phyloP scores from a whole-genome alignment of 2,888 invertebrate species.

The Trissolcus japonicus region DNA sequence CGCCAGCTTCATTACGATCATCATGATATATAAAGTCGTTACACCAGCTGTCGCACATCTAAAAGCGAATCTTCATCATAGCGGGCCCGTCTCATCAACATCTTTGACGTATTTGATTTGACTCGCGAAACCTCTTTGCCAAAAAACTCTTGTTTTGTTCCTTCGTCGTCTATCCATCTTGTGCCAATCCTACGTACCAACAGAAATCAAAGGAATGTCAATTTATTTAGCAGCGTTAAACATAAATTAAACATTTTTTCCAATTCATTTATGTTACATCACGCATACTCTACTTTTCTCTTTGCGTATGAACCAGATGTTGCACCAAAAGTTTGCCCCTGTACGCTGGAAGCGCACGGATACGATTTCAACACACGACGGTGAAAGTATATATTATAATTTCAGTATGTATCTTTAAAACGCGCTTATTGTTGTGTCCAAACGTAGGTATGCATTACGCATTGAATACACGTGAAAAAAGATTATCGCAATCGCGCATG shows the following conservation, averaged over 20 bases:
- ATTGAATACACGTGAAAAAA: conserved; percentile 41
- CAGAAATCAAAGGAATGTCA: too few species aligned
- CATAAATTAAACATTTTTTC: too few species aligned
- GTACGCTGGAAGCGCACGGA: conserved; percentile 35
- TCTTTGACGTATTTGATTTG: not conserved
- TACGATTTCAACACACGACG: conserved; percentile 50
- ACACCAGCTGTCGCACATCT: too few species aligned
- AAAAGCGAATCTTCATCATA: not conserved
- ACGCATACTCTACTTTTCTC: too few species aligned
- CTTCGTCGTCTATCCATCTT: not conserved
- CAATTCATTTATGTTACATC: too few species aligned
- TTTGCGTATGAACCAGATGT: too few species aligned
- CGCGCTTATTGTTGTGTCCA: conserved; percentile 51
- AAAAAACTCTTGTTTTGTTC: not conserved
- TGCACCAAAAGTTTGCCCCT: conserved; percentile 24
- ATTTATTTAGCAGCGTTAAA: too few species aligned
- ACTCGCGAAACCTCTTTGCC: not conserved
- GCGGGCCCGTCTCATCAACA: too few species aligned
- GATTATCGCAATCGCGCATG: conserved; percentile 53
- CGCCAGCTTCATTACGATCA: conserved; percentile 62
- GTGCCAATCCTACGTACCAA: too few species aligned
- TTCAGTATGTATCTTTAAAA: conserved; percentile 54
- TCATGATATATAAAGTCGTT: conserved; percentile 56
- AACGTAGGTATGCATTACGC: conserved; percentile 57
- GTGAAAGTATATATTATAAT: conserved; percentile 56